These are phyloP conservation scores for Scolanthus callimorphus DNA, from an alignment of 92 coral and sea anemone genomes.

Conservation along the genomic window DNA sequence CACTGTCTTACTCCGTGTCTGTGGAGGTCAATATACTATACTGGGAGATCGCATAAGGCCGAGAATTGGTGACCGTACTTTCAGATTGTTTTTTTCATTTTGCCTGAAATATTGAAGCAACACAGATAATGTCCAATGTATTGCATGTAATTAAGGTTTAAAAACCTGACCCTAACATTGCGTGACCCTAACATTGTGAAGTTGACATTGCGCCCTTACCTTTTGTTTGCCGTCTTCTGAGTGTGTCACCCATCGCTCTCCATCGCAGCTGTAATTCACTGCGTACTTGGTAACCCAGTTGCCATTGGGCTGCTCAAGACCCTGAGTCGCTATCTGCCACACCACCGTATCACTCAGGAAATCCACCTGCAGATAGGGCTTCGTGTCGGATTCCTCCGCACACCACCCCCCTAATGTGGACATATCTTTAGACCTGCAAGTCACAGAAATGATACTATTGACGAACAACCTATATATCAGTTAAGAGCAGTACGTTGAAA, in stretches of 20 bases:
- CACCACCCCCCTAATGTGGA: conserved; percentile 90
- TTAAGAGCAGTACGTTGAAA: too few species aligned
- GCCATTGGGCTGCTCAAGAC: conserved; percentile 41
- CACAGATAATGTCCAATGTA: too few species aligned
- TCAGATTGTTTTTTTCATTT: background rate
- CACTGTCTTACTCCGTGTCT: too few species aligned
- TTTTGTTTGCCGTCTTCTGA: conserved; percentile 27
- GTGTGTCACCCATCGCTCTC: conserved; percentile 68
- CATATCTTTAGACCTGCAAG: conserved; percentile 26
- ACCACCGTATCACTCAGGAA: conserved; percentile 67
- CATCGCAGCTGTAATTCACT: conserved; percentile 93
- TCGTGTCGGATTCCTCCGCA: conserved; percentile 48
- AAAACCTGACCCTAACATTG: too few species aligned
- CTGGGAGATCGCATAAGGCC: too few species aligned
- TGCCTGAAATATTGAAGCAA: background rate
- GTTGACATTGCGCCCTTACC: conserved; percentile 45
- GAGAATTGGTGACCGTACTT: too few species aligned
- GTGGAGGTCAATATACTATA: too few species aligned
- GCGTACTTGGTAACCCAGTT: conserved; percentile 83
- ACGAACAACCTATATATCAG: too few species aligned
- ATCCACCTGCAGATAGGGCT: conserved; percentile 79
- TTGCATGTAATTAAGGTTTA: too few species aligned
- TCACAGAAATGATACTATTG: too few species aligned
- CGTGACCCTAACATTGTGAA: too few species aligned
- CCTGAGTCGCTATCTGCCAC: conserved; percentile 78